Percentiles rank a stretch among this genome's conserved stretches.
Evolutionary conservation across 2,888 invertebrate species (phyloP).

Genomic region (Sympetrum striolatum): DNA sequence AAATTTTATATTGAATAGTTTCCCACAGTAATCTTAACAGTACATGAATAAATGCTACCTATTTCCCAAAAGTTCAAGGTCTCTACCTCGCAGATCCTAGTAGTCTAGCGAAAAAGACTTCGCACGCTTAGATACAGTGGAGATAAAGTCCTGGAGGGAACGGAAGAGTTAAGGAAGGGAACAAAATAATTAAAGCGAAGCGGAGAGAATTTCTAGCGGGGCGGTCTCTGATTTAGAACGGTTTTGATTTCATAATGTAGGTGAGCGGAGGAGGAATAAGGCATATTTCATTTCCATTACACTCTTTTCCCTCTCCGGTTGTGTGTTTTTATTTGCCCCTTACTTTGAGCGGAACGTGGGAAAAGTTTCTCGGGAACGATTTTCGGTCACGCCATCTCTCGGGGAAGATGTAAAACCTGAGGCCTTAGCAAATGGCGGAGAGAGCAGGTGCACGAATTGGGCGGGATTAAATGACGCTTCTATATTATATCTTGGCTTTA

Average conservation of each 20-base stretch:
- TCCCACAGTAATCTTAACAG: no score
- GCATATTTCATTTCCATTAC: background rate
- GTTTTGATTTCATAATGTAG: background rate
- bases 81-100: no score
- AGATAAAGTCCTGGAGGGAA: no score
- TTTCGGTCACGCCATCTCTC: background rate
- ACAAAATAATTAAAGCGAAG: background rate
- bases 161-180: background rate
- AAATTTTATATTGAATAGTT: no score
- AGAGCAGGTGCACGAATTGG: background rate
- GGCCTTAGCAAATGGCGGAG: background rate
- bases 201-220: background rate
- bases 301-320: background rate
- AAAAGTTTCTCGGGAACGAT: background rate
- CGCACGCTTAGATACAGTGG: no score
- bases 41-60: no score
- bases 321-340: background rate
- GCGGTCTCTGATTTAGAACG: background rate
- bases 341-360: background rate
- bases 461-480: no score
- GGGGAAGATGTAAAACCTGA: background rate
- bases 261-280: background rate
- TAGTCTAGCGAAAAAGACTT: no score
- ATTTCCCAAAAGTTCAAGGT: no score
- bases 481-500: no score